Conservation (phyloP, 2,888 invertebrate genomes). For the Acanthosepion lycidas region DNA sequence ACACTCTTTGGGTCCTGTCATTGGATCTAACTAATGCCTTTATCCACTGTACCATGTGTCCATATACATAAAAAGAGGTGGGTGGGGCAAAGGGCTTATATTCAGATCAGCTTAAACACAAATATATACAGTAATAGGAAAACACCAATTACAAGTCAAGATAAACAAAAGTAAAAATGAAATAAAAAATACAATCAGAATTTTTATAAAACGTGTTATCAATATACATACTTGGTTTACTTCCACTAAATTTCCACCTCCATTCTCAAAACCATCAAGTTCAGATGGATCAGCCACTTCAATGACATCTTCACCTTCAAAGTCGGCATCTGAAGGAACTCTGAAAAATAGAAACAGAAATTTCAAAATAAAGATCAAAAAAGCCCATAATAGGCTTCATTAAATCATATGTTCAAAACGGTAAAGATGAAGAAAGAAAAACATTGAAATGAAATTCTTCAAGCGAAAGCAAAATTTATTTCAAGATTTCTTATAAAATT, state of each 20-base stretch:
- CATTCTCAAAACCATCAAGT: slow-evolving; percentile 46
- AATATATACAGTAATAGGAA: neutral
- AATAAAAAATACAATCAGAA: neutral
- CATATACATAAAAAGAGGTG: too few species aligned
- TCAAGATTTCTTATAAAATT: too few species aligned
- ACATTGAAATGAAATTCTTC: too few species aligned
- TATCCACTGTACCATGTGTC: too few species aligned
- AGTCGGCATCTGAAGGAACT: slow-evolving; percentile 43
- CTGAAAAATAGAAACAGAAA: neutral
- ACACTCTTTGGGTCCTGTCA: too few species aligned
- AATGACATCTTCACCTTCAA: slow-evolving; percentile 46
- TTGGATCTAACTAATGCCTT: too few species aligned
- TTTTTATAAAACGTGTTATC: neutral
- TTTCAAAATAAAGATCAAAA: neutral
- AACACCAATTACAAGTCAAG: neutral
- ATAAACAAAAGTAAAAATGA: neutral
- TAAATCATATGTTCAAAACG: too few species aligned
- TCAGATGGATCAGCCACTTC: slow-evolving; percentile 45
- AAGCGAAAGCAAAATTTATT: too few species aligned
- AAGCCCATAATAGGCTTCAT: neutral
- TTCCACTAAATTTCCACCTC: slow-evolving; percentile 21
- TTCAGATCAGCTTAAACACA: too few species aligned
- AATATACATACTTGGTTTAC: neutral
- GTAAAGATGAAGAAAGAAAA: too few species aligned
- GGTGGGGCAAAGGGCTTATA: too few species aligned